Base-by-base conservation (phyloP, 2,888 invertebrate species). In the Caenorhabditis virilis region DNA sequence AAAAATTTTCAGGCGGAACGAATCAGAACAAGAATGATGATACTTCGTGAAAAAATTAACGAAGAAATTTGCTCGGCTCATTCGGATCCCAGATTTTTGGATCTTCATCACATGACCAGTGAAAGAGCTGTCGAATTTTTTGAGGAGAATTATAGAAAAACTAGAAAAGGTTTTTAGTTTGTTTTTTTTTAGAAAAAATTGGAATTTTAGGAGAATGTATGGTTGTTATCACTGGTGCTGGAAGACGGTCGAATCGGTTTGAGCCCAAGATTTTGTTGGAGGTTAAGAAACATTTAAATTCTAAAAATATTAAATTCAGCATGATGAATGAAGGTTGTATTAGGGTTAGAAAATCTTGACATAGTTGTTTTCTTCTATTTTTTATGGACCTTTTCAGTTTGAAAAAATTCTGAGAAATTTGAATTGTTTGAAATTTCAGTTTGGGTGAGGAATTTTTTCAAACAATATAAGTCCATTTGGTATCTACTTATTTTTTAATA, bases 161-260 rank as follows among this genome's bases (percentile, higher is more conserved):
- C 38, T n/a, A 7, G 11, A 9, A 22, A 4, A 4, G 42, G 42
- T 42, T n/a, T n/a, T n/a, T n/a, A n/a, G n/a, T n/a, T n/a, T n/a
- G n/a, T n/a, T n/a, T n/a, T n/a, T n/a, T n/a, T n/a, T n/a, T n/a
- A n/a, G n/a, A n/a, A n/a, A n/a, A n/a, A n/a, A n/a, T n/a, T n/a
- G n/a, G 6, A 30, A 20, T 42, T 42, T 3, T 15, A 42, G 42
- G 42, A 4, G 2, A 20, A 42, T 4, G 15, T 4, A 23, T 45
- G 2, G 16, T n/a, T n/a, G 22, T 45, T 5, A 16, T 45, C n/a
- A 45, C 43, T 4, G 43, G 43, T 15, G 43, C 43, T 16, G 43
- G 43, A 16, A 7, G 16, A 4, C 23, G 22, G 16, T 45, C 43
- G 6, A 3, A 3, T 9, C 15, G 20, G 16, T 15, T 15, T 6